A percentile compares a stretch with the other conserved stretches of the same genome.
Evolutionary conservation across 2,797 vertebrate species (phyloP).

Genomic region (Lacerta agilis): DNA sequence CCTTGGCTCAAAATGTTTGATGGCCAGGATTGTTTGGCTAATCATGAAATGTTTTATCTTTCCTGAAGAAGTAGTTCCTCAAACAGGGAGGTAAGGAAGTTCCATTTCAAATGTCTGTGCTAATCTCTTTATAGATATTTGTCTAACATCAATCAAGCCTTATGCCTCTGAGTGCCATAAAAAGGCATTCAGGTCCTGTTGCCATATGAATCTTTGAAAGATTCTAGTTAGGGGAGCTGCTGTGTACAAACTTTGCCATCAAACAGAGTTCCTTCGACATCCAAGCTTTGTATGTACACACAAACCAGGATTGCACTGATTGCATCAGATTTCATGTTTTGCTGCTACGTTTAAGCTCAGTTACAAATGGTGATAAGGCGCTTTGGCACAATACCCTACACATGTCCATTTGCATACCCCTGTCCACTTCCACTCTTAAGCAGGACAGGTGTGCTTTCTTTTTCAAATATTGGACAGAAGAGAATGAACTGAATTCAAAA

Average conservation of each 20-base stretch:
- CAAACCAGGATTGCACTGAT: neutral
- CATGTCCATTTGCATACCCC: neutral
- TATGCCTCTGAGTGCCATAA: neutral
- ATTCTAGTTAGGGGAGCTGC: neutral
- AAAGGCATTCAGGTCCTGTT: neutral
- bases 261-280: neutral
- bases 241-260: neutral
- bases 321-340: neutral
- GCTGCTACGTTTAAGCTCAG: neutral
- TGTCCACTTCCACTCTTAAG: neutral
- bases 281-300: neutral
- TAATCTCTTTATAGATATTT: conserved; percentile 4
- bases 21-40: neutral
- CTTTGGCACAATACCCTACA: too few species aligned
- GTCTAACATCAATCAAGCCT: neutral
- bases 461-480: neutral
- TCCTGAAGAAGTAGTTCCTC: neutral
- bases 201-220: neutral
- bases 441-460: neutral
- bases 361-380: neutral
- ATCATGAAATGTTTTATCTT: neutral
- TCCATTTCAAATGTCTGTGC: neutral
- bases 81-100: neutral
- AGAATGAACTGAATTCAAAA: neutral
- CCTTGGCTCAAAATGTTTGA: neutral